Evolutionary conservation across 2,888 invertebrate genomes (phyloP), one percentile per base, ranked within the genome.

Genomic region (Lathronympha strigana): DNA sequence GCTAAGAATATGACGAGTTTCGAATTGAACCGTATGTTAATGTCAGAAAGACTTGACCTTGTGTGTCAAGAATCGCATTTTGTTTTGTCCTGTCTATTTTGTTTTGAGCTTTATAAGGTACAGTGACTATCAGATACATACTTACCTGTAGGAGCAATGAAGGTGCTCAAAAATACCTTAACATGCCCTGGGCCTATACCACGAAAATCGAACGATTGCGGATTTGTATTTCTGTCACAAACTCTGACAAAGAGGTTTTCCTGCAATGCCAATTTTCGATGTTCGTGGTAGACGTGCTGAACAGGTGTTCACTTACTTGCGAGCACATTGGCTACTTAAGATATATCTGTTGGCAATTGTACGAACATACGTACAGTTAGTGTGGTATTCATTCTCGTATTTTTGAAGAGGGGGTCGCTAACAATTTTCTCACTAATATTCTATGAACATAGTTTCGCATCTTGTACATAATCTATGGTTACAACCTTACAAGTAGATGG

Each of bases 381-480:
- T 40, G 15, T 19, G 43, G 19, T 15, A 38, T 38, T 15, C 17
- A 43, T 19, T 4, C 19, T 19, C 19, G 9, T 11, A 19, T 43
- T 17, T 19, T 5, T 28, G 4, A 19, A 43, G 19, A 43, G 11
- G 43, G 28, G 47, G 15, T 19, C 11, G 4, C 13, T 4, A 6
- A n/a, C 23, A n/a, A 11, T 40, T 11, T 54, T 17, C 54, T 40
- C 23, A n/a, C 45, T 57, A n/a, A 23, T 45, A 45, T 47, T 23
- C n/a, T 8, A 57, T 2, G 1, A 28, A 25, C 11, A 13, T 43
- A 13, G 31, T 57, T 31, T 31, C 31, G 57, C 28, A 19, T n/a
- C 19, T 55, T 57, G 54, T 54, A 54, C n/a, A 54, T 38, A 38
- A 19, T 5, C 13, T 25, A 23, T 38, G 54, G 15, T 13, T 23